Evolutionary conservation across 2,888 invertebrate species (phyloP), one percentile per base, ranked within the genome.

Genomic region (Miltochrista miniata): DNA sequence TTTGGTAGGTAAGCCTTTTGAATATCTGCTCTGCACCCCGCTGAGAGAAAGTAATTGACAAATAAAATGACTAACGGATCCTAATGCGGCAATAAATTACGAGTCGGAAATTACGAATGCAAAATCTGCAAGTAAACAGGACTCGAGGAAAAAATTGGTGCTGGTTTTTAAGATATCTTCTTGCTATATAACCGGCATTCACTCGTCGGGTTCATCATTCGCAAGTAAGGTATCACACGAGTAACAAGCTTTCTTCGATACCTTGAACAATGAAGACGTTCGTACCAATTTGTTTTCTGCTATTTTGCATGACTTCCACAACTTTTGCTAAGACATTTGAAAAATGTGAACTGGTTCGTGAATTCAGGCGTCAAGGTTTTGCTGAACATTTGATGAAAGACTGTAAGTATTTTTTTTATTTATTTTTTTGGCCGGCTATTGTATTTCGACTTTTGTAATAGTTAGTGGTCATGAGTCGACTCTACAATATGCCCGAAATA

Each of bases 361-460:
- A 81, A 54, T 61, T 86, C 30, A 54, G 56, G 36, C 64, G 49
- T 10, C 76, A 80, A 53, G 83, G 81, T 0, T 79, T 85, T 57
- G 76, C 81, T 1, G 54, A 69, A 36, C 11, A 73, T 13, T 69
- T 81, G 34, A 52, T 86, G 36, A 46, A 48, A 8, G 49, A 70
- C 42, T 62, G 70, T 59, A 44, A 56, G 59, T 55, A 35, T 30
- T 30, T 7, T 30, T 15, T 11, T n/a, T n/a, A n/a, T n/a, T n/a
- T n/a, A n/a, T n/a, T n/a, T n/a, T n/a, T n/a, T n/a, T n/a, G n/a
- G n/a, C n/a, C n/a, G n/a, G n/a, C n/a, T n/a, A n/a, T n/a, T n/a
- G n/a, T n/a, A n/a, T n/a, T n/a, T n/a, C n/a, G n/a, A n/a, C n/a
- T n/a, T n/a, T n/a, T n/a, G n/a, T n/a, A n/a, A n/a, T n/a, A n/a